Evolutionary conservation across 92 coral and sea anemone species (phyloP), one percentile per base, ranked within the genome.

Genomic region (Paramuricea clavata): DNA sequence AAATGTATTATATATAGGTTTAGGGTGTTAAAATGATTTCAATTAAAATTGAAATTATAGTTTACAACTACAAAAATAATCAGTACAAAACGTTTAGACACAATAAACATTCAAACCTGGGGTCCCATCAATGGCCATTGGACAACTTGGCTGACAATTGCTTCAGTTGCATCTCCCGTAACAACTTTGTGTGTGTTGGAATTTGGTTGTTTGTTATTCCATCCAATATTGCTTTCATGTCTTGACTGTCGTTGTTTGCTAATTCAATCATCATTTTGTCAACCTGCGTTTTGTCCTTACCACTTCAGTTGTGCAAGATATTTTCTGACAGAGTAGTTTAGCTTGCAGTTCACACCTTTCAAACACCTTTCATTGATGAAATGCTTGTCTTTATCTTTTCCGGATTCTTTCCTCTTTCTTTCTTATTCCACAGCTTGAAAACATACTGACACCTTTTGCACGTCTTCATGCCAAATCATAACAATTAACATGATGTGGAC

Each of bases 131-230:
- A 62, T 62, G 39, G 19, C 70, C 34, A 8, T 13, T 26, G 0
- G 70, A 62, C 12, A 25, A 62, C 25, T 62, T 62, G 25, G 36
- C 70, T 12, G 70, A 62, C 70, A 62, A 6, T 16, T 62, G 70
- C 70, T 13, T 62, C 4, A 30, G 13, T 62, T 62, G 70, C 70
- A 31, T 62, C 36, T 62, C 70, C 70, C 70, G 25, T 26, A 62
- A 31, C 10, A 62, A 12, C 17, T 13, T 62, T 4, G 1, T 62
- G 70, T 8, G 3, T 1, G 70, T 8, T 62, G 36, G 70, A 25
- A 62, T 1, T 62, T 26, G 5, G 33, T 61, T 26, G 17, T 3
- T 13, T 3, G 5, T 26, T 26, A 62, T 62, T 1, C n/a, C 70
- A 62, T 31, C n/a, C 13, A 62, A 62, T 62, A 62, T 62, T 30